Base-by-base conservation (phyloP, 2,113 vertebrate genomes). In the Tretioscincus oriximinensis region DNA sequence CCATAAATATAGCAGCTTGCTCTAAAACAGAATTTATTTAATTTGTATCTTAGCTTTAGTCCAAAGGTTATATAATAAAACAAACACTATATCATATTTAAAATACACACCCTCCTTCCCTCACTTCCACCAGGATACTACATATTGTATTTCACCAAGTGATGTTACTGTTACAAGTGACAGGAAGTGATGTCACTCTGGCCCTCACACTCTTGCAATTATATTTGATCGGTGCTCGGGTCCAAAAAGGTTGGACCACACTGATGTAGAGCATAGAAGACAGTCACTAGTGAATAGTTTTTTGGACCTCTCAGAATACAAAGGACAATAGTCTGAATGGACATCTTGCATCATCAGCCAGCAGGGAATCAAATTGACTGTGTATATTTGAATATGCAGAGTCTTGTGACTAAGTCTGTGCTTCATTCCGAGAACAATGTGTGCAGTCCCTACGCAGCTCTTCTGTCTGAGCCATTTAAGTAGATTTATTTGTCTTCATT, bases 381-480 rank as follows among this genome's bases (percentile, higher is more conserved):
- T 75, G 18, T 68, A 4, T 70, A 29, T 76, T 76, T 76, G 54
- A 26, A 22, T n/a, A 11, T 70, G 66, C 73, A 63, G 70, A 64
- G 26, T 63, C 66, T 76, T 82, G 65, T 76, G 80, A 81, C 4
- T 69, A 11, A 12, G 35, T 51, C 75, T 81, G 64, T 31, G 16
- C 68, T 61, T 29, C 18, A 54, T 70, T 79, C 7, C n/a, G 45
- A 49, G 45, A 22, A 6, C 16, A 58, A 14, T 58, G 66, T 69
- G 7, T 69, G 22, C 41, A 35, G 47, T 68, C n/a, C 18, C 72
- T 45, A 7, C 29, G 9, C 31, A 11, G 14, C 24, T 41, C 29
- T 58, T 63, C n/a, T 60, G 9, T 74, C 54, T 66, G 9, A 35
- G 29, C 20, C 22, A 20, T 26, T 65, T 31, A 35, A 63, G 35